These are phyloP conservation scores for Pycnonotus jocosus DNA, from an alignment of 2,113 vertebrate genomes.

Conservation along the genomic window DNA sequence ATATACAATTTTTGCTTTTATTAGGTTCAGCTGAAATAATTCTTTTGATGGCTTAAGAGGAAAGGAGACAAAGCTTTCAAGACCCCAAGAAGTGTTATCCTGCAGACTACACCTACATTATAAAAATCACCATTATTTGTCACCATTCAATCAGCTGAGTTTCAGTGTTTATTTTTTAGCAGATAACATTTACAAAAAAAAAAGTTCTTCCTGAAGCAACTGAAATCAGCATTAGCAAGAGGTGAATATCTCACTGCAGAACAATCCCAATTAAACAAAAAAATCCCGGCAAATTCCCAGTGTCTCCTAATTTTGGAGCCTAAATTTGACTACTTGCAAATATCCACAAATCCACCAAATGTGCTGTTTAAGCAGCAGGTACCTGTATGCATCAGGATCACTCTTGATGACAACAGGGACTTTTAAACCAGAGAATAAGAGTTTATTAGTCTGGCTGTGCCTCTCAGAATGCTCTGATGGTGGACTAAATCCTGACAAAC, in stretches of 20 bases:
- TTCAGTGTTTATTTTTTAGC: background rate
- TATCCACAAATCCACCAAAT: rapidly evolving
- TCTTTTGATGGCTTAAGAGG: background rate
- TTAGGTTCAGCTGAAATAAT: background rate
- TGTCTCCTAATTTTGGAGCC: background rate
- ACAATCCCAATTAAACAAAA: background rate
- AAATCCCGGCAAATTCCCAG: background rate
- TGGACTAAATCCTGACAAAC: background rate
- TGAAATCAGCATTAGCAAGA: background rate
- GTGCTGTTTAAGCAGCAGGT: background rate
- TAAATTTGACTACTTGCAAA: background rate
- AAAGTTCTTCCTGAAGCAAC: background rate
- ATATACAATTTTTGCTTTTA: background rate
- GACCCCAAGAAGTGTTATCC: background rate
- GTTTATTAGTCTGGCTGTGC: background rate
- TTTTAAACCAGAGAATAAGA: background rate
- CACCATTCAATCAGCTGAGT: background rate
- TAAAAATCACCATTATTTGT: background rate
- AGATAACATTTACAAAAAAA: background rate
- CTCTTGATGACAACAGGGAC: background rate
- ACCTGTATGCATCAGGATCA: background rate
- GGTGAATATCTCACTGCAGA: background rate
- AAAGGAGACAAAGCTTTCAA: background rate
- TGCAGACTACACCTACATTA: background rate
- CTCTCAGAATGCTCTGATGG: background rate